Evolutionary conservation across 1,140 invertebrate species (phyloP).

Genomic region (Diorhabda sublineata): DNA sequence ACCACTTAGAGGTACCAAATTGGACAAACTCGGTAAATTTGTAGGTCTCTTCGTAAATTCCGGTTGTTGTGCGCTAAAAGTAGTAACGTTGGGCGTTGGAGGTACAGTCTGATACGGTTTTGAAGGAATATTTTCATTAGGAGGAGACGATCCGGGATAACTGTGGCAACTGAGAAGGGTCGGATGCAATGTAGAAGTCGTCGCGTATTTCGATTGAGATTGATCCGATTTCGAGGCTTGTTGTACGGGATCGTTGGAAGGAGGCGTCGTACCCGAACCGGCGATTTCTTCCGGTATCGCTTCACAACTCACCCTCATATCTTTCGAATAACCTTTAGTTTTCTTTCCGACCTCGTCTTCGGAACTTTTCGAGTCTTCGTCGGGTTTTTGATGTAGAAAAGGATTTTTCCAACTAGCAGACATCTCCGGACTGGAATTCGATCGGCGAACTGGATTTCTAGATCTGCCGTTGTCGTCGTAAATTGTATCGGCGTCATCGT

Average conservation of each 20-base stretch:
- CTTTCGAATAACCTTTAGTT: slow-evolving; percentile 62
- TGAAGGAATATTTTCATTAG: slow-evolving; percentile 30
- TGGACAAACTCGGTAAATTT: slow-evolving; percentile 31
- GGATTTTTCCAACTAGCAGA: slow-evolving; percentile 77
- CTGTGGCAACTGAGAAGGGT: slow-evolving; percentile 42
- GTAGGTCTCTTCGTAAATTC: slow-evolving; percentile 28
- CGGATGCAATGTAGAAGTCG: slow-evolving; percentile 31
- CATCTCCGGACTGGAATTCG: slow-evolving; percentile 89
- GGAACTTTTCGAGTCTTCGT: slow-evolving; percentile 45
- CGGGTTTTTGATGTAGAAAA: slow-evolving; percentile 50
- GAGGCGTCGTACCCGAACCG: slow-evolving; percentile 55
- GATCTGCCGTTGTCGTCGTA: slow-evolving; percentile 57
- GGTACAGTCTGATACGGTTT: slow-evolving; percentile 42
- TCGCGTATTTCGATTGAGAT: slow-evolving; percentile 5
- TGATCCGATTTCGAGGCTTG: slow-evolving; percentile 10
- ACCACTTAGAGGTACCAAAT: slow-evolving; percentile 30
- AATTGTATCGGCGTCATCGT: slow-evolving; percentile 55
- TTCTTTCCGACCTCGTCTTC: slow-evolving; percentile 48
- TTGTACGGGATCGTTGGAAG: slow-evolving; percentile 36
- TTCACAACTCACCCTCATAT: slow-evolving; percentile 79
- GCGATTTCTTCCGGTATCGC: slow-evolving; percentile 85
- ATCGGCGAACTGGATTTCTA: slow-evolving; percentile 75
- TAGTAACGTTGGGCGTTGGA: slow-evolving; percentile 35
- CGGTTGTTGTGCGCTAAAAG: slow-evolving; percentile 13
- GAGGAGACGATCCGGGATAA: slow-evolving; percentile 40